phyloP scores from a whole-genome alignment of 2,797 vertebrate genomes.

The Ibycter americanus region DNA sequence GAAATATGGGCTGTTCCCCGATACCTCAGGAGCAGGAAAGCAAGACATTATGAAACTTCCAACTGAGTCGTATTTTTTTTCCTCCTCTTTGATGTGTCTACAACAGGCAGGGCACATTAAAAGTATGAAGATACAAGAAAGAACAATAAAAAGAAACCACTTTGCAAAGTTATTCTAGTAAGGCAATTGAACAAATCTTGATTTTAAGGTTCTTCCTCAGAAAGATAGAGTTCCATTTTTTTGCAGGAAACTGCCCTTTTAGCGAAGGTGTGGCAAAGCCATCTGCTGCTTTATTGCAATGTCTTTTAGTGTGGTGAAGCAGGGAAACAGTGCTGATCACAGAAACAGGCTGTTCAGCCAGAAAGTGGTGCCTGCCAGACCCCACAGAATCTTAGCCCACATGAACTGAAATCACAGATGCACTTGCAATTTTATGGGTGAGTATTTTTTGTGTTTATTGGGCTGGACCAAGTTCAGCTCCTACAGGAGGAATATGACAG shows the following conservation, averaged over 20 bases:
- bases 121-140: slow-evolving; percentile 9
- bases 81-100: background rate
- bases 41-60: background rate
- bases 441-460: slow-evolving; percentile 63
- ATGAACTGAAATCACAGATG: background rate
- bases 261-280: slow-evolving; percentile 56
- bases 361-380: slow-evolving; percentile 29
- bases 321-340: slow-evolving; percentile 60
- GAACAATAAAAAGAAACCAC: background rate
- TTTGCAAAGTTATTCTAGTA: background rate
- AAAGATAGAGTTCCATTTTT: slow-evolving; percentile 25
- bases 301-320: background rate
- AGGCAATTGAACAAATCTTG: background rate
- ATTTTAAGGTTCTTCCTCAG: slow-evolving; percentile 20
- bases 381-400: slow-evolving; percentile 47
- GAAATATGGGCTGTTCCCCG: background rate
- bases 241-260: slow-evolving; percentile 10
- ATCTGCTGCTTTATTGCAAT: slow-evolving; percentile 58
- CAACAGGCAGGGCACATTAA: slow-evolving; percentile 9
- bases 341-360: slow-evolving; percentile 63
- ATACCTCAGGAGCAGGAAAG: background rate
- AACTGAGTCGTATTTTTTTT: background rate
- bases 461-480: slow-evolving; percentile 66
- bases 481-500: slow-evolving; percentile 69
- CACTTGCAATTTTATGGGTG: slow-evolving; percentile 52